Base-by-base conservation (phyloP, 2,888 invertebrate genomes). In the Leucophenga maculata region DNA sequence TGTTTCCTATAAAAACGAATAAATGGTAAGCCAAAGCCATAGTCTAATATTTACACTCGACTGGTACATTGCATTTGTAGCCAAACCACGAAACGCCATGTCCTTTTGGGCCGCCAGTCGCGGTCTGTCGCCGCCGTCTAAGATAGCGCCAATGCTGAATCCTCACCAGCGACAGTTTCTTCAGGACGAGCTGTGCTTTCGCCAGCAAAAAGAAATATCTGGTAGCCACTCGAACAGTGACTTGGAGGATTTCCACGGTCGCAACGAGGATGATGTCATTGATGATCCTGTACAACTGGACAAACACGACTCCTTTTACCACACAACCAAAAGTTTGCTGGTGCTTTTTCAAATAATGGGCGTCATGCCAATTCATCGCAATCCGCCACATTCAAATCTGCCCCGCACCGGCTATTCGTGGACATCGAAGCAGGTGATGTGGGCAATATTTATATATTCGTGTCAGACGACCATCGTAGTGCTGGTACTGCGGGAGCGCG, bases 271-370 rank as follows among this genome's bases (percentile, higher is more conserved):
- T 73, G 90, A 92, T 3, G 75, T 74, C 0, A 71, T 82, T 0
- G 86, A 88, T 44, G 92, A 92, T 85, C 91, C 91, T 0, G 89
- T 90, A 0, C 86, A 93, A 0, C 84, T 93, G 75, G 93, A 93
- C 73, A 89, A 91, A 70, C 92, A 93, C 70, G 93, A 93, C 82
- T 92, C 91, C 69, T 94, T 93, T 80, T 93, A 93, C 80, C 88
- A 91, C 16, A 93, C 91, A 0, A 94, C 93, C 0, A 93, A 93
- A 84, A 93, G 93, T 78, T 86, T 94, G 55, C 85, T 94, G 73
- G 92, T 93, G 0, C 87, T 94, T 4, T 94, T 94, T 79, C 93
- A 94, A 86, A 92, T 93, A 54, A 93, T 93, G 93, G 93, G 93
- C 3, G 90, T 93, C 0, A 93, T 93, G 93, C 93, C 93, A 0